Conservation (phyloP, 1,140 invertebrate genomes). For the Lepidotrigona ventralis region DNA sequence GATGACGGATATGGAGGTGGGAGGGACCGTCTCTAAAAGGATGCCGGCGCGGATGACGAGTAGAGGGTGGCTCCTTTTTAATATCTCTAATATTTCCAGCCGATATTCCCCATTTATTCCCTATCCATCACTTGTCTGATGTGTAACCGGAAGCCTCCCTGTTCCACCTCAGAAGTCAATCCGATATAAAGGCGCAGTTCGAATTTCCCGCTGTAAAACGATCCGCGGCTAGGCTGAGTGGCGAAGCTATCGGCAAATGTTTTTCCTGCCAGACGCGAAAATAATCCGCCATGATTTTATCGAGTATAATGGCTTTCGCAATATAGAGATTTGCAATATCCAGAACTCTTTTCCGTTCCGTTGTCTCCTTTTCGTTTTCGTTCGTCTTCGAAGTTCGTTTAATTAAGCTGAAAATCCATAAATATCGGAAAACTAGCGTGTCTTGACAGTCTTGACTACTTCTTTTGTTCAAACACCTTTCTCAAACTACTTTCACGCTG, state of each 20-base stretch:
- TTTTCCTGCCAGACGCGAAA: constrained; percentile 54
- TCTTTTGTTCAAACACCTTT: no score
- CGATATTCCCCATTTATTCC: constrained; percentile 72
- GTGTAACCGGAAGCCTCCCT: constrained; percentile 65
- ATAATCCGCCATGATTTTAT: constrained; percentile 41
- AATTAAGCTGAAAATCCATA: no score
- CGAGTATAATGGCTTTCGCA: neutral
- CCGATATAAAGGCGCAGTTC: constrained; percentile 58
- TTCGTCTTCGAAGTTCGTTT: no score
- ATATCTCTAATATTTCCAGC: constrained; percentile 73
- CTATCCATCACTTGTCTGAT: constrained; percentile 71
- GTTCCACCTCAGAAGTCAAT: constrained; percentile 50
- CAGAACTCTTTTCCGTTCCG: neutral
- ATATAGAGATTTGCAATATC: neutral
- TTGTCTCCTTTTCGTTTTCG: neutral
- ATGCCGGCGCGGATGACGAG: constrained; percentile 45
- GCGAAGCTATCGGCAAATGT: constrained; percentile 44
- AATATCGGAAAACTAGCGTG: no score
- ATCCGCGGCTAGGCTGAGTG: constrained; percentile 43
- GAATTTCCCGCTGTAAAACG: constrained; percentile 58
- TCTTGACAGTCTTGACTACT: no score
- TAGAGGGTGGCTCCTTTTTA: constrained; percentile 65
- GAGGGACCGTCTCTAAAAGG: constrained; percentile 27
- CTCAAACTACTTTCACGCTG: no score
- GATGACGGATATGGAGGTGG: constrained; percentile 50